Evolutionary conservation across 53 echinoderm and acorn worm genomes (phyloP).

Genomic region (Paracentrotus lividus): DNA sequence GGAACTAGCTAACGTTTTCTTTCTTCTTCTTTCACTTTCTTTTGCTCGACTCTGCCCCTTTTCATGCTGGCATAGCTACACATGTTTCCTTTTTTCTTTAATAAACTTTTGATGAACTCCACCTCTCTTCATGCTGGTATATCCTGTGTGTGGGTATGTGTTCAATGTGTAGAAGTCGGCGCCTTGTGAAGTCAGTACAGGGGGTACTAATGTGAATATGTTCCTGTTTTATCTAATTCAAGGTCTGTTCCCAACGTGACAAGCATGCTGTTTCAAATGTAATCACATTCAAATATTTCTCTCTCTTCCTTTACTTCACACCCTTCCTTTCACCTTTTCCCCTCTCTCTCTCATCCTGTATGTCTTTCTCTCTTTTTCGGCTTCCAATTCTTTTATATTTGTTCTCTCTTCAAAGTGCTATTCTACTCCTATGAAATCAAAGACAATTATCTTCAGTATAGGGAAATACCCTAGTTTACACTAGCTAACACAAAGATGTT

Average conservation of each 20-base stretch:
- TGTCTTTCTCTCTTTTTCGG: neutral
- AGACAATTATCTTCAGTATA: too few relatives aligned
- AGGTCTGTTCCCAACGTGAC: neutral
- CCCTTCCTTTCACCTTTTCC: neutral
- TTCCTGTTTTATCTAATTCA: neutral
- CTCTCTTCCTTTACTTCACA: neutral
- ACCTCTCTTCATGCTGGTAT: neutral
- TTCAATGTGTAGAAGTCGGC: neutral
- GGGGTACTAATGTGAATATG: conserved; percentile 7
- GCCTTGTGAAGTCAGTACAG: neutral
- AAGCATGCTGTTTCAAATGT: neutral
- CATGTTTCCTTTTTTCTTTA: neutral
- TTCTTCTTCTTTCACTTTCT: too few relatives aligned
- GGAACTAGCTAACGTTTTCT: too few relatives aligned
- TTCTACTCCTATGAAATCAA: too few relatives aligned
- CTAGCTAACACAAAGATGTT: too few relatives aligned
- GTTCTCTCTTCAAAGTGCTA: neutral
- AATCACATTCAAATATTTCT: conserved; percentile 17
- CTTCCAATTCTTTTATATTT: neutral
- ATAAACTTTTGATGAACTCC: neutral
- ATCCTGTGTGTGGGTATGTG: neutral
- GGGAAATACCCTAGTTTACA: too few relatives aligned
- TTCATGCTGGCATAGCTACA: neutral
- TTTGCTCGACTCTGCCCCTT: too few relatives aligned
- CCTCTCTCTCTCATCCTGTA: conserved; percentile 45